A percentile compares a stretch with the other conserved stretches of the same genome.
phyloP scores from a whole-genome alignment of 2,113 vertebrate genomes.

The Colistium nudipinnis region DNA sequence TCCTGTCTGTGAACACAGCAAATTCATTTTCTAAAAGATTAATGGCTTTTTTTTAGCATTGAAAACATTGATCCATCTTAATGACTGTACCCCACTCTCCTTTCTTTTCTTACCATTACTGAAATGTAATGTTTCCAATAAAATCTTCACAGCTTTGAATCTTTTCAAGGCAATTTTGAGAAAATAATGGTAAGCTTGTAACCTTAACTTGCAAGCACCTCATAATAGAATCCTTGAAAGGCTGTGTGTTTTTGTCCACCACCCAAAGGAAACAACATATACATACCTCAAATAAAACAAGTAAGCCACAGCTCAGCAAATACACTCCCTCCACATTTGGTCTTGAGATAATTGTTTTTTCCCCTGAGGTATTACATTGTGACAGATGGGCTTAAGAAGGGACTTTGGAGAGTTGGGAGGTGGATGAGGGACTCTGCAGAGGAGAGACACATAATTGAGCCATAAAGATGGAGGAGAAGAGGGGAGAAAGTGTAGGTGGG shows the following conservation, averaged over 20 bases:
- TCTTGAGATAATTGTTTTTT: slow-evolving; percentile 53
- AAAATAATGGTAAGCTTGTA: slow-evolving; percentile 12
- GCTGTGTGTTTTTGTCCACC: slow-evolving; percentile 6
- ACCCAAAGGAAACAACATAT: slow-evolving; percentile 16
- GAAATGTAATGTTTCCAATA: slow-evolving; percentile 7
- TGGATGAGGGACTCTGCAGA: slow-evolving; percentile 39
- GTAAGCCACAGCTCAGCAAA: slow-evolving; percentile 1
- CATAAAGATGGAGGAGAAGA: slow-evolving; percentile 55
- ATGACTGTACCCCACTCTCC: slow-evolving; percentile 15
- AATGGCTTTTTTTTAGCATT: background rate
- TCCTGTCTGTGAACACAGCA: background rate
- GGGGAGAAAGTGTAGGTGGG: slow-evolving; percentile 34
- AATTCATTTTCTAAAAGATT: background rate
- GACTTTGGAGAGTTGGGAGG: slow-evolving; percentile 32
- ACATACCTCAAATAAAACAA: slow-evolving; percentile 6
- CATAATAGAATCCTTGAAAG: slow-evolving; percentile 4
- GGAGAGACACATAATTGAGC: slow-evolving; percentile 41
- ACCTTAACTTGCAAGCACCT: slow-evolving; percentile 4
- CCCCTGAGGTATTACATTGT: slow-evolving; percentile 48
- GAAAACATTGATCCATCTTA: background rate
- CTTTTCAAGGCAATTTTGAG: slow-evolving; percentile 1
- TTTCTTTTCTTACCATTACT: slow-evolving; percentile 17
- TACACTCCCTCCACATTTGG: slow-evolving; percentile 7
- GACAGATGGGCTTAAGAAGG: slow-evolving; percentile 63
- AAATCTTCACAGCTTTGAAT: slow-evolving; percentile 1